Percentiles rank a stretch among this genome's conserved stretches.
Evolutionary conservation across 2,797 vertebrate species (phyloP).

Genomic region (Austrolebias charrua): DNA sequence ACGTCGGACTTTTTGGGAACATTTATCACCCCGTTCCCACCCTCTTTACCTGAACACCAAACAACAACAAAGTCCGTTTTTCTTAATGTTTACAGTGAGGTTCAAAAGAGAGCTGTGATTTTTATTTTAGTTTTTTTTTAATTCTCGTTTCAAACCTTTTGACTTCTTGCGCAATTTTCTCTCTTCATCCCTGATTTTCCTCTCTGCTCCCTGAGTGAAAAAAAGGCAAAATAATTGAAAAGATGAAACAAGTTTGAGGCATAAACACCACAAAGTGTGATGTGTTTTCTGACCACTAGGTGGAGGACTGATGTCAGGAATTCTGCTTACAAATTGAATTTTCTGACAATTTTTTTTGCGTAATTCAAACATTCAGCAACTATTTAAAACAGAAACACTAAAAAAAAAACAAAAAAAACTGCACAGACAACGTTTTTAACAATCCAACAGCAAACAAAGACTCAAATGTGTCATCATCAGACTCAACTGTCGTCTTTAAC

Average conservation of each 20-base stretch:
- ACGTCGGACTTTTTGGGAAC: conserved; percentile 89
- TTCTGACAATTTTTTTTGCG: no score
- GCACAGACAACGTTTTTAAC: no score
- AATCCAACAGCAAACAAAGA: no score
- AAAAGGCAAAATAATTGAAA: not conserved
- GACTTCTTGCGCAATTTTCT: conserved; percentile 94
- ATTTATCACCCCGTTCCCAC: conserved; percentile 63
- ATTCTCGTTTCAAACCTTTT: conserved; percentile 77
- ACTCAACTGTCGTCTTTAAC: no score
- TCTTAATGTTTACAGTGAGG: not conserved
- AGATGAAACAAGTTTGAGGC: no score
- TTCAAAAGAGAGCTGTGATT: not conserved
- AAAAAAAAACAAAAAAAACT: not conserved
- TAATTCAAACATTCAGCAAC: not conserved
- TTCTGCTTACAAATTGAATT: not conserved
- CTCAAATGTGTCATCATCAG: no score
- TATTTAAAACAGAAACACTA: not conserved
- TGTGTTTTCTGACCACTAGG: conserved; percentile 57
- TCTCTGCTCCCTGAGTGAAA: conserved; percentile 89
- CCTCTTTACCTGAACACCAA: conserved; percentile 71
- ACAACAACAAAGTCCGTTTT: not conserved
- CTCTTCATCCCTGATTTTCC: conserved; percentile 97
- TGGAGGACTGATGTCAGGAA: conserved; percentile 53
- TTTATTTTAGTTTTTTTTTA: not conserved
- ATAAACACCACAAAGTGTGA: no score